Evolutionary conservation across 2,797 vertebrate species (phyloP).

Genomic region (Pangasius sanitwongsei): DNA sequence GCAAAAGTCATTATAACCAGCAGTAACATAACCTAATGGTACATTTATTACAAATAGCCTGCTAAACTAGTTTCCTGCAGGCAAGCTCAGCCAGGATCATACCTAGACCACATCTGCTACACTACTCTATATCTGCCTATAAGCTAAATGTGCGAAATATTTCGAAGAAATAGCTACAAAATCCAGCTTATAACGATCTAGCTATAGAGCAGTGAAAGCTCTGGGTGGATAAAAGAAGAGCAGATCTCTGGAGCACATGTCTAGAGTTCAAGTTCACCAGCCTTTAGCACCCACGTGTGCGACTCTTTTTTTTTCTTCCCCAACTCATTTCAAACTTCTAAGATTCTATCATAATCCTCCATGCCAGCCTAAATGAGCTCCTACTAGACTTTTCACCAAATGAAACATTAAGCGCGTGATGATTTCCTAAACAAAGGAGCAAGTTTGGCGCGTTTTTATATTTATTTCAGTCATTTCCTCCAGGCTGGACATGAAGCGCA

Average conservation of each 20-base stretch:
- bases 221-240: background rate
- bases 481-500: constrained; percentile 78
- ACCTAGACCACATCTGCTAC: background rate
- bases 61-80: background rate
- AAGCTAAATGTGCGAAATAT: background rate
- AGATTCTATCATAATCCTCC: background rate
- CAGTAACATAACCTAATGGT: background rate
- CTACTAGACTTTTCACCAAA: background rate
- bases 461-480: constrained; percentile 57
- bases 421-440: background rate
- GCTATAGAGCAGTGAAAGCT: background rate
- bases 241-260: constrained; percentile 16
- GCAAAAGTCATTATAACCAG: background rate
- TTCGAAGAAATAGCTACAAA: background rate
- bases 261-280: constrained; percentile 47
- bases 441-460: background rate
- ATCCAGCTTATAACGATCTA: background rate
- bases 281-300: constrained; percentile 60
- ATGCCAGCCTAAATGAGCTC: too few relatives aligned
- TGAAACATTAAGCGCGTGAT: too few relatives aligned
- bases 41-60: background rate
- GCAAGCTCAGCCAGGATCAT: background rate
- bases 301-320: constrained; percentile 21
- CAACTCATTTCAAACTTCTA: constrained; percentile 42
- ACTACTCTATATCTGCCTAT: background rate